These are phyloP conservation scores for Amia ocellicauda DNA, from an alignment of 2,113 vertebrate genomes.

Conservation along the genomic window DNA sequence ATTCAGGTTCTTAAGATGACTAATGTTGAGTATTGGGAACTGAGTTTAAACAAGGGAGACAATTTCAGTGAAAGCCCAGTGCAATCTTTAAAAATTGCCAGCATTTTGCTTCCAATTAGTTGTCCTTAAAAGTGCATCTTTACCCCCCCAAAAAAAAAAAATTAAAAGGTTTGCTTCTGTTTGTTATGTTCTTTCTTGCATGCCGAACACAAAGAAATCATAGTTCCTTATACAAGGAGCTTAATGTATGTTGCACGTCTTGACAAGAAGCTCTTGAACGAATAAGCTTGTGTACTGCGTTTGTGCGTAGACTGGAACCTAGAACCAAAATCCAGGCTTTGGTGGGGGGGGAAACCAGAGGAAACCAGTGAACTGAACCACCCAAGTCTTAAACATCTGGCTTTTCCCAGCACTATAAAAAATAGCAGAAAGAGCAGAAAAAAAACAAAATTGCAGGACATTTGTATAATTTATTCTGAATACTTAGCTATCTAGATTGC, in stretches of 20 bases:
- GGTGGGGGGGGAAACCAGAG: conserved; percentile 9
- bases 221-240: conserved; percentile 22
- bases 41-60: too few species aligned
- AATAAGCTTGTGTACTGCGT: too few species aligned
- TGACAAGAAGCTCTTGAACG: too few species aligned
- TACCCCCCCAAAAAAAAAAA: conserved; percentile 21
- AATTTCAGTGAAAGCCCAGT: too few species aligned
- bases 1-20: too few species aligned
- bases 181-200: conserved; percentile 22
- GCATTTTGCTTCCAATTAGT: conserved; percentile 32
- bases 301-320: not conserved
- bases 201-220: not conserved
- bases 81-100: conserved; percentile 32
- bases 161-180: conserved; percentile 22
- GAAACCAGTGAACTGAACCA: conserved; percentile 24
- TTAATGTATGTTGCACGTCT: not conserved
- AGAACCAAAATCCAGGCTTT: conserved; percentile 10
- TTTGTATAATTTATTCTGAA: conserved; percentile 69
- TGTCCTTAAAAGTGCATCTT: conserved; percentile 38
- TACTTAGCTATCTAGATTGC: conserved; percentile 52
- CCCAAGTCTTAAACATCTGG: conserved; percentile 51
- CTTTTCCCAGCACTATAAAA: conserved; percentile 33
- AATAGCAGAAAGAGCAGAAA: conserved; percentile 29
- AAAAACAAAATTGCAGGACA: conserved; percentile 60
- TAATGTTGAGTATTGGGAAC: too few species aligned